Percentiles rank a stretch among this genome's conserved stretches.
Evolutionary conservation across 2,797 vertebrate genomes (phyloP).

Genomic region (Falco columbarius): DNA sequence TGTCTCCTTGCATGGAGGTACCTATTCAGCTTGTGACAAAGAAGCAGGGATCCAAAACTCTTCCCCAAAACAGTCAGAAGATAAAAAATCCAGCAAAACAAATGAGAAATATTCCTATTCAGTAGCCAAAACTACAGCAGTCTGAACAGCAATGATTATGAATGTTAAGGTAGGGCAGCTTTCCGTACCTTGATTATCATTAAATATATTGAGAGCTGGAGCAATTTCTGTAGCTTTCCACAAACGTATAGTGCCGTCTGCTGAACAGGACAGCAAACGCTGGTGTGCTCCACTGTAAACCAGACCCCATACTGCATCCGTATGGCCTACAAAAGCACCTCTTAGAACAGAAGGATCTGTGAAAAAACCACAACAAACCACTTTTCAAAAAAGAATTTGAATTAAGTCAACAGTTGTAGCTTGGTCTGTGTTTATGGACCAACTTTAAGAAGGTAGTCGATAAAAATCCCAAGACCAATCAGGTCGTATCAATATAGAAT

Average conservation of each 20-base stretch:
- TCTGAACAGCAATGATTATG: neutral
- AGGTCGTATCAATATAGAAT: neutral
- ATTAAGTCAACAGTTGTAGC: neutral
- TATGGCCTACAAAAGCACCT: slow-evolving; percentile 91
- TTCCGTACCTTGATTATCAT: slow-evolving; percentile 89
- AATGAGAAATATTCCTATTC: neutral
- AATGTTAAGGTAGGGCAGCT: neutral
- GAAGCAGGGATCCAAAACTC: neutral
- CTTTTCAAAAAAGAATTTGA: neutral
- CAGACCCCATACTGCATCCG: slow-evolving; percentile 93
- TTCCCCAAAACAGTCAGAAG: neutral
- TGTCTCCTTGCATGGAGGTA: fast-evolving
- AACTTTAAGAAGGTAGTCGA: neutral
- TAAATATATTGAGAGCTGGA: slow-evolving; percentile 91
- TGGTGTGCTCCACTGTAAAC: slow-evolving; percentile 93
- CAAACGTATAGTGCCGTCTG: slow-evolving; percentile 92
- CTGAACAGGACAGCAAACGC: slow-evolving; percentile 94
- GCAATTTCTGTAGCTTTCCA: slow-evolving; percentile 90
- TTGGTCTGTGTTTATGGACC: neutral
- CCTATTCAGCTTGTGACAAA: neutral
- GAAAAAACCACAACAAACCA: neutral
- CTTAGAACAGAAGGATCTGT: slow-evolving; percentile 92
- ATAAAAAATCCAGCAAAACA: neutral
- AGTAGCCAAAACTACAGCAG: neutral
- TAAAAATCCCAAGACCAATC: neutral